phyloP scores from a whole-genome alignment of 2,113 vertebrate species.

The Numenius arquata region DNA sequence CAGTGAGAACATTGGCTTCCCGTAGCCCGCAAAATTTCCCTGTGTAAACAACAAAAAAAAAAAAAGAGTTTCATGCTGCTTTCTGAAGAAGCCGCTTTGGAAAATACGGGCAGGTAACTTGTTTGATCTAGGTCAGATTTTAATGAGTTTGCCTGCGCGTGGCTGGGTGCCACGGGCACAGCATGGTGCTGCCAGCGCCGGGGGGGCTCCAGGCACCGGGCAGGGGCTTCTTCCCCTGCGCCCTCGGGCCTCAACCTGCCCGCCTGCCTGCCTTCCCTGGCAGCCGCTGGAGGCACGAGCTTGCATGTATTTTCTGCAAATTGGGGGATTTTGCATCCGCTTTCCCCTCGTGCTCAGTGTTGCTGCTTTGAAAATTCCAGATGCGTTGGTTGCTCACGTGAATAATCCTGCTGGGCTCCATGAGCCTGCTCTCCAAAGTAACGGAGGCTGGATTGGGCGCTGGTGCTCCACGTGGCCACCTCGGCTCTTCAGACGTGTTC shows the following conservation, averaged over 20 bases:
- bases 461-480: neutral
- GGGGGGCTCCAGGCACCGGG: neutral
- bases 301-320: neutral
- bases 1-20: neutral
- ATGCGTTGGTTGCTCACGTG: neutral
- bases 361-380: neutral
- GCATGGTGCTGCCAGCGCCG: neutral
- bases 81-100: slow-evolving; percentile 22
- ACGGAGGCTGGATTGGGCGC: rapidly evolving
- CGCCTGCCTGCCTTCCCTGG: neutral
- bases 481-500: neutral
- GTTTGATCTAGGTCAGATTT: slow-evolving; percentile 51
- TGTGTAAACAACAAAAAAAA: slow-evolving; percentile 13
- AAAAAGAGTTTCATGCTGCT: neutral
- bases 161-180: slow-evolving; percentile 25
- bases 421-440: neutral
- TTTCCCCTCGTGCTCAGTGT: neutral
- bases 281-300: neutral
- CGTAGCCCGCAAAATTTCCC: slow-evolving; percentile 3
- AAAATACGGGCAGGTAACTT: neutral
- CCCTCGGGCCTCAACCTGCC: neutral
- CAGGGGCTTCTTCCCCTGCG: neutral
- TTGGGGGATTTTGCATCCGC: neutral
- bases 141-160: neutral
- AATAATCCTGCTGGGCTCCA: neutral